These are phyloP conservation scores for Rhyacophila evoluta DNA, from an alignment of 2,888 invertebrate genomes.

Conservation along the genomic window DNA sequence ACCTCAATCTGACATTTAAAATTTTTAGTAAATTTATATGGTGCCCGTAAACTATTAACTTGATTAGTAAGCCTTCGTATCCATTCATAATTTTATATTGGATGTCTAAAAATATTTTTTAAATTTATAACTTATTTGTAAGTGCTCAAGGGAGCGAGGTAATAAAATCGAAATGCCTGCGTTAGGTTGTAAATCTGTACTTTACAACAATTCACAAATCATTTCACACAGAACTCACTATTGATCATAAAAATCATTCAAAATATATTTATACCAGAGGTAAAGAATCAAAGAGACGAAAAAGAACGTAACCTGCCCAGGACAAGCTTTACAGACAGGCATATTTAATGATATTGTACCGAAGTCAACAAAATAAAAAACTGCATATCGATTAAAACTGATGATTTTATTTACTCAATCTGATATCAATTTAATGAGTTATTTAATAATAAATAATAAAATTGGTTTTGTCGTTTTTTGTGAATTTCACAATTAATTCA, in stretches of 20 bases:
- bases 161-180: background rate
- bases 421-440: no score
- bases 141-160: background rate
- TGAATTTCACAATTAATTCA: no score
- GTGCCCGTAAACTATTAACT: background rate
- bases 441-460: no score
- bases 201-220: background rate
- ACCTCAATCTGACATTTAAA: background rate
- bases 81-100: slow-evolving; percentile 6
- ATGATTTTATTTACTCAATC: no score
- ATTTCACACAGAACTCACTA: background rate
- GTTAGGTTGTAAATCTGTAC: slow-evolving; percentile 13
- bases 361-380: no score
- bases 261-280: background rate
- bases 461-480: no score
- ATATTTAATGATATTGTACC: no score
- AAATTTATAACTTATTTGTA: slow-evolving; percentile 20
- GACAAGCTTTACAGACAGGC: no score
- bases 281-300: background rate
- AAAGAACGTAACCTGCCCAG: no score
- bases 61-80: background rate
- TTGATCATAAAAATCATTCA: slow-evolving; percentile 1
- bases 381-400: no score
- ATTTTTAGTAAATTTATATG: background rate
- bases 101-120: background rate